Evolutionary conservation across 2,888 invertebrate species (phyloP).

Genomic region (Melanchra persicariae): DNA sequence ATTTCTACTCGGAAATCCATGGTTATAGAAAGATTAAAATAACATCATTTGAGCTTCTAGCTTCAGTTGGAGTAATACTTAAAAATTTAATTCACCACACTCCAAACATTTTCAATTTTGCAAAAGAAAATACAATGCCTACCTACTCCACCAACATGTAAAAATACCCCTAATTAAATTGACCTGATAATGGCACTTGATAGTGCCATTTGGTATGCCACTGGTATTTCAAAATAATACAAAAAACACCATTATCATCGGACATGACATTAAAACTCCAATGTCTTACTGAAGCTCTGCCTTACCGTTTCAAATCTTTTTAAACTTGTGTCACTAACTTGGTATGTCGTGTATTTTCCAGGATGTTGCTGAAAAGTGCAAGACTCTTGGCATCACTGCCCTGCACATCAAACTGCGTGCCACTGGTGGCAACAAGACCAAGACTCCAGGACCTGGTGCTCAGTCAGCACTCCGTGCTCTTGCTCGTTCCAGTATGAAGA

Average conservation of each 20-base stretch:
- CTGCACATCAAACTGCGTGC: slow-evolving; percentile 99
- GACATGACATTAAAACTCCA: too few relatives aligned
- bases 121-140: too few relatives aligned
- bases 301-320: too few relatives aligned
- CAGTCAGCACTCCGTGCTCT: slow-evolving; percentile 99
- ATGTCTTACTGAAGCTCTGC: neutral
- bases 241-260: too few relatives aligned
- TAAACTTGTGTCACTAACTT: neutral
- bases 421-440: slow-evolving; percentile 99
- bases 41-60: neutral
- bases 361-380: slow-evolving; percentile 99
- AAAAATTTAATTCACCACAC: neutral
- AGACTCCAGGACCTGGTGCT: slow-evolving; percentile 99
- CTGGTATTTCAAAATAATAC: too few relatives aligned
- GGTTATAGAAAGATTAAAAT: neutral
- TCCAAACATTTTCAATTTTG: too few relatives aligned
- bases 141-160: too few relatives aligned
- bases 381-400: slow-evolving; percentile 98
- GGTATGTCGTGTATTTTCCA: slow-evolving; percentile 73
- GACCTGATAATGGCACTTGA: neutral
- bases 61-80: neutral
- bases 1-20: too few relatives aligned
- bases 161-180: too few relatives aligned
- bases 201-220: too few relatives aligned
- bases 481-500: slow-evolving; percentile 99